Evolutionary conservation across 2,113 vertebrate species (phyloP), one percentile per base, ranked within the genome.

Genomic region (Myiozetetes cayanensis): DNA sequence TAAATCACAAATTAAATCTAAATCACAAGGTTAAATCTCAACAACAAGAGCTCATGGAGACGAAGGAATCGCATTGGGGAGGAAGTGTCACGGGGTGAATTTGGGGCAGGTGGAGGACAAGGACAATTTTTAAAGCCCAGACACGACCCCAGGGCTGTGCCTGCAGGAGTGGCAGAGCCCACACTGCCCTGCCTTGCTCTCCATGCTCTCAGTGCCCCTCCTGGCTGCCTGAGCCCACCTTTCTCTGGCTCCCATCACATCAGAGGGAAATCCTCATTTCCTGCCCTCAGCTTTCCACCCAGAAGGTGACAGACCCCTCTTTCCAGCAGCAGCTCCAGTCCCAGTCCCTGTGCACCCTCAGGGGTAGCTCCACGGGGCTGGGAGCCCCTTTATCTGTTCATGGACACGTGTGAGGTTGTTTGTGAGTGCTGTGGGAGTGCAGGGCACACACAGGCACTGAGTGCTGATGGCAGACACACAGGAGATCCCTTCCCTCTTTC

Each of bases 351-450:
- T 25, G 25, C 44, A 18, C 3, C 8, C 59, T 46, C 15, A 25
- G 19, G 56, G 37, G 9, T 35, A 66, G 77, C 50, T 33, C 63
- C 23, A 8, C 31, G 31, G 7, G 76, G 33, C 72, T 46, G 50
- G 49, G 50, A 39, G 27, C 10, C 9, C n/a, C 50, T 35, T 65
- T n/a, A 27, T 35, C 0, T 2, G 37, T 30, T n/a, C 0, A 1
- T 20, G 55, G n/a, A 8, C 16, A 5, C 16, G 53, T 9, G 65
- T 33, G 83, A 65, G 63, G 61, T 23, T 11, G 56, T 78, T 25
- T 46, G 12, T 79, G 85, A 66, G 65, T 21, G 21, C 55, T 10
- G 22, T 8, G 71, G 19, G 52, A 46, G 39, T 3, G 66, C 39
- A 7, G 63, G 5, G 53, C 74, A 30, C 2, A 3, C 82, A 23